Percentiles rank a stretch among this genome's conserved stretches.
These are phyloP conservation scores for Spilosoma lubricipeda DNA, from an alignment of 2,888 invertebrate genomes.

Conservation along the genomic window DNA sequence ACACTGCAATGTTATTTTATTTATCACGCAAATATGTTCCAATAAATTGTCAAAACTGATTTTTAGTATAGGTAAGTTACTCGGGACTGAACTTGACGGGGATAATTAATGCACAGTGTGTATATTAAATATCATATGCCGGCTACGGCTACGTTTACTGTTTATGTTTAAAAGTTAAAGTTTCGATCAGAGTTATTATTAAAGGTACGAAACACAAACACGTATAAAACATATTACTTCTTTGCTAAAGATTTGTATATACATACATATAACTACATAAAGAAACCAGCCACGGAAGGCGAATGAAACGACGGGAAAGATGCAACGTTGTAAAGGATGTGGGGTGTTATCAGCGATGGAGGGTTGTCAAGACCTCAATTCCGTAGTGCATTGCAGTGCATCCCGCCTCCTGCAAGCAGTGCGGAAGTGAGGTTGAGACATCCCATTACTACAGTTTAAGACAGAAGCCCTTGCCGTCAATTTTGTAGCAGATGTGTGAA, in stretches of 20 bases:
- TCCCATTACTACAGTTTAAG: conserved; percentile 66
- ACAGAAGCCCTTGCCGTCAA: conserved; percentile 35
- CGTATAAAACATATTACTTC: background rate
- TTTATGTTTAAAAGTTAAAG: too few relatives aligned
- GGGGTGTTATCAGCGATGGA: conserved; percentile 53
- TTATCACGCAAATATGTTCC: too few relatives aligned
- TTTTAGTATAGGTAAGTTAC: too few relatives aligned
- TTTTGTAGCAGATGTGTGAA: conserved; percentile 12
- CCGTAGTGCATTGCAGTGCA: conserved; percentile 99
- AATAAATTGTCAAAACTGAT: too few relatives aligned
- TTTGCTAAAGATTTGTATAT: conserved; percentile 1
- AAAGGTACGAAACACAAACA: conserved; percentile 23
- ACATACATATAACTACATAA: conserved; percentile 1
- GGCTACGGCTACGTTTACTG: too few relatives aligned
- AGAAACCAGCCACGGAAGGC: conserved; percentile 44
- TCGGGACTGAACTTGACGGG: conserved; percentile 13
- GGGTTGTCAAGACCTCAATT: conserved; percentile 92
- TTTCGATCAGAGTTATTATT: conserved; percentile 23
- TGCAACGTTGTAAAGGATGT: conserved; percentile 41
- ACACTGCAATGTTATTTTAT: too few relatives aligned
- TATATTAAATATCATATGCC: conserved; percentile 21
- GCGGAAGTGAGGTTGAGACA: conserved; percentile 94
- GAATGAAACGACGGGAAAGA: conserved; percentile 47
- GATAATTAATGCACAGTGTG: conserved; percentile 40
- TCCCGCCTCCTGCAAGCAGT: conserved; percentile 95